phyloP scores from a whole-genome alignment of 2,113 vertebrate species.

The Piprites chloris region DNA sequence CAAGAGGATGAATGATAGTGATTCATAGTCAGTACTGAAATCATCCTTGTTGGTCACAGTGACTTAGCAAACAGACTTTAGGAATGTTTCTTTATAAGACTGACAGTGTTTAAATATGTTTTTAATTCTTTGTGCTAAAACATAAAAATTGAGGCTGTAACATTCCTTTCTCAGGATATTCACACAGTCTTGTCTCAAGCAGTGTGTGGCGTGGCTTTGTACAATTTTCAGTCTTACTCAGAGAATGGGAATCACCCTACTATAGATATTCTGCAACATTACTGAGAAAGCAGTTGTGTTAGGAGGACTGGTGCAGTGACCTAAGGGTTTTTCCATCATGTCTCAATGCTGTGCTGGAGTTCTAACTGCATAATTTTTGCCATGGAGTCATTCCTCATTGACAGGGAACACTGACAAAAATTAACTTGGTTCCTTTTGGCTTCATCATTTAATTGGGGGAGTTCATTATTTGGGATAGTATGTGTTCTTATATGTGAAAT shows the following conservation, averaged over 20 bases:
- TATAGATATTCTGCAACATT: background rate
- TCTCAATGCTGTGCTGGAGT: background rate
- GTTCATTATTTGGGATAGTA: background rate
- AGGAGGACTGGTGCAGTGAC: background rate
- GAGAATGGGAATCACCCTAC: background rate
- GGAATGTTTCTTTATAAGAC: background rate
- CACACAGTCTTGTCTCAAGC: background rate
- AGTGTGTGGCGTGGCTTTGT: background rate
- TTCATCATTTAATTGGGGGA: background rate
- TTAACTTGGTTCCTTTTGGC: background rate
- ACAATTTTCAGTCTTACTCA: background rate
- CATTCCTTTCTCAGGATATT: background rate
- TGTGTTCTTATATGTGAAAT: accelerated
- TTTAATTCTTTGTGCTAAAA: background rate
- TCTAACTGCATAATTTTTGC: background rate
- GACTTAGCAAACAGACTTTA: background rate
- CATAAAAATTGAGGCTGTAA: background rate
- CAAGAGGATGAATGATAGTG: background rate
- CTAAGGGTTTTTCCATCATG: background rate
- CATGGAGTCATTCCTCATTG: background rate
- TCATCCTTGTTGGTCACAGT: background rate
- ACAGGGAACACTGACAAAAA: background rate
- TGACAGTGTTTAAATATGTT: background rate
- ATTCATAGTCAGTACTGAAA: background rate
- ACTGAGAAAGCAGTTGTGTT: background rate